Evolutionary conservation across 2,888 invertebrate species (phyloP).

Genomic region (Parthenolecanium corni): DNA sequence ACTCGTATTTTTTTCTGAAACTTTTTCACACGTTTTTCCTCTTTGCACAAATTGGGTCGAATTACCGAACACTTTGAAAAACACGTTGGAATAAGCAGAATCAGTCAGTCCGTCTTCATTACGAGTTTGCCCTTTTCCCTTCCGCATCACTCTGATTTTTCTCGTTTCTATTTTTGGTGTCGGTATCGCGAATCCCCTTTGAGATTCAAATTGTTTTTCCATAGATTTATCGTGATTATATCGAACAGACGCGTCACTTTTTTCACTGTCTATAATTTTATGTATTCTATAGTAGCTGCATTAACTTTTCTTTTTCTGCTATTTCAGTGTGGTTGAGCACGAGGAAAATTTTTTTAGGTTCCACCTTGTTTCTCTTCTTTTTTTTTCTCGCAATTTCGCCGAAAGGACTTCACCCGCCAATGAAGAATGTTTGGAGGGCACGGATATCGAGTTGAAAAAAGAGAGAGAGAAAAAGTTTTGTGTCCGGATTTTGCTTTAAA

Average conservation of each 20-base stretch:
- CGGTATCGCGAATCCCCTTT: slow-evolving; percentile 22
- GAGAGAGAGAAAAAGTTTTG: slow-evolving; percentile 12
- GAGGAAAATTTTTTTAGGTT: background rate
- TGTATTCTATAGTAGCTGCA: slow-evolving; percentile 9
- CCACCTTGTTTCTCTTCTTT: background rate
- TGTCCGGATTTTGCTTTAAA: slow-evolving; percentile 20
- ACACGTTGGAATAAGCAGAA: background rate
- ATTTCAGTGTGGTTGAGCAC: background rate
- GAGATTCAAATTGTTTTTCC: slow-evolving; percentile 19
- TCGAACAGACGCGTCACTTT: slow-evolving; percentile 10
- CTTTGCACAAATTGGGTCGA: too few species aligned
- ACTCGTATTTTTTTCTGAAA: too few species aligned
- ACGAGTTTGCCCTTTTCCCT: slow-evolving; percentile 1
- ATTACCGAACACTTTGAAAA: too few species aligned
- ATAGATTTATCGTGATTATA: slow-evolving; percentile 25
- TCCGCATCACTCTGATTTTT: slow-evolving; percentile 9
- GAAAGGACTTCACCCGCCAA: background rate
- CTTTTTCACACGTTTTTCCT: too few species aligned
- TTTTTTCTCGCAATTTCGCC: background rate
- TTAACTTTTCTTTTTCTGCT: background rate
- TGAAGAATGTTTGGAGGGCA: background rate
- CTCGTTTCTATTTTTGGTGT: slow-evolving; percentile 7
- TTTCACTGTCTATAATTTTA: slow-evolving; percentile 13
- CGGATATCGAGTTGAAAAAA: slow-evolving; percentile 14
- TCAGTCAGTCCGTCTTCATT: slow-evolving; percentile 22